Base-by-base conservation (phyloP, 2,113 vertebrate genomes). In the Lophius piscatorius region DNA sequence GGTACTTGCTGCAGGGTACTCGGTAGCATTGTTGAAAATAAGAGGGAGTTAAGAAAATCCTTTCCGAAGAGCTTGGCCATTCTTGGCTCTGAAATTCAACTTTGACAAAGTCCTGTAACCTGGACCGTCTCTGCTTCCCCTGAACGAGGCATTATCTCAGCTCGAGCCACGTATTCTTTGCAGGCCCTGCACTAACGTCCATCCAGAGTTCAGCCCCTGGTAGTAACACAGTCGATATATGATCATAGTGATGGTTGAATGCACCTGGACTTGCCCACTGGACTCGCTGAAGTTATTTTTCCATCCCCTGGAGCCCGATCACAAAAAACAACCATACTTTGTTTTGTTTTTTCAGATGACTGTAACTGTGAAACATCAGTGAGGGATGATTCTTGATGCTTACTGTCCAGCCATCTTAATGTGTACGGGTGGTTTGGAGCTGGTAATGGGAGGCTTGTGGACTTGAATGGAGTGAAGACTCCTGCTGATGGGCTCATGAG, bases 201-300 rank as follows among this genome's bases (percentile, higher is more conserved):
- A 58, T 35, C 13, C 48, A 70, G 60, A 58, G 69, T 73, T 76
- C 74, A 66, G 50, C 29, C 13, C 17, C 57, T 4, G 38, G 63
- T 35, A 59, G 60, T 6, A 49, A 70, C 64, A 63, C 65, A 33
- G 61, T 60, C 49, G 48, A 54, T 40, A 62, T 26, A 64, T 76
- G 75, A 83, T 80, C 73, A 16, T 45, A 79, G 33, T 52, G 75
- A 74, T 1, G 56, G 36, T 63, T 76, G 70, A 76, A 65, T 76
- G 51, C 64, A 54, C 76, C 76, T 81, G 71, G 82, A 76, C 52
- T 6, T 29, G 17, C 59, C 64, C 39, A 14, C 16, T 24, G 61
- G 55, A 35, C 73, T 78, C 38, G 13, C 46, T 83, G 68, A 74
- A 74, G 48, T 83, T 33, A 66, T 83, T 78, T 64, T 83, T 87